phyloP scores from a whole-genome alignment of 2,113 vertebrate genomes.

The Morone saxatilis region DNA sequence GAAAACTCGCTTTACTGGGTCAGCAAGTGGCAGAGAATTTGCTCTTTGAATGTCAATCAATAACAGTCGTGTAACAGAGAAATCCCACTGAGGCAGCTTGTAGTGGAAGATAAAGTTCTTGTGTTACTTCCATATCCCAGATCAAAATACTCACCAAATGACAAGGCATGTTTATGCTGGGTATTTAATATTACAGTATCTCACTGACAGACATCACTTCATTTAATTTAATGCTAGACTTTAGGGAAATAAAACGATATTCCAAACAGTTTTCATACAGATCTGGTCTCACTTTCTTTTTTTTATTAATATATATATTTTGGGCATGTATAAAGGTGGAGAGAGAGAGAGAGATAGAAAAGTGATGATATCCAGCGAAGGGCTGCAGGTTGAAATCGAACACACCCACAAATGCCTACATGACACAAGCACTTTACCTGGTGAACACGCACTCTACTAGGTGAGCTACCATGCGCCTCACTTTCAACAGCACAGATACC shows the following conservation, averaged over 20 bases:
- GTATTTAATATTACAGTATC: slow-evolving; percentile 9
- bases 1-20: slow-evolving; percentile 18
- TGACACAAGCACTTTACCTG: too few species aligned
- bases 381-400: too few species aligned
- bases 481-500: neutral
- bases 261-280: neutral
- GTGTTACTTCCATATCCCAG: slow-evolving; percentile 12
- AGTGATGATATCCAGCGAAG: too few species aligned
- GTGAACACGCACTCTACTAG: too few species aligned
- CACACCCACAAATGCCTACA: too few species aligned
- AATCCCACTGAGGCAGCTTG: slow-evolving; percentile 6
- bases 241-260: neutral
- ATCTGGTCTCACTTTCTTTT: neutral
- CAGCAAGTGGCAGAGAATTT: slow-evolving; percentile 16
- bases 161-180: neutral
- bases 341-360: too few species aligned
- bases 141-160: slow-evolving; percentile 14
- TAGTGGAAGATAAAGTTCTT: slow-evolving; percentile 3
- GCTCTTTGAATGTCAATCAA: slow-evolving; percentile 40
- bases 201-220: neutral
- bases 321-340: too few species aligned
- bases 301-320: too few species aligned
- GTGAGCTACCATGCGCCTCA: neutral
- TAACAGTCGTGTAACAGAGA: slow-evolving; percentile 21
- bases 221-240: neutral